Evolutionary conservation across 2,888 invertebrate species (phyloP).

Genomic region (Papilio demoleus): DNA sequence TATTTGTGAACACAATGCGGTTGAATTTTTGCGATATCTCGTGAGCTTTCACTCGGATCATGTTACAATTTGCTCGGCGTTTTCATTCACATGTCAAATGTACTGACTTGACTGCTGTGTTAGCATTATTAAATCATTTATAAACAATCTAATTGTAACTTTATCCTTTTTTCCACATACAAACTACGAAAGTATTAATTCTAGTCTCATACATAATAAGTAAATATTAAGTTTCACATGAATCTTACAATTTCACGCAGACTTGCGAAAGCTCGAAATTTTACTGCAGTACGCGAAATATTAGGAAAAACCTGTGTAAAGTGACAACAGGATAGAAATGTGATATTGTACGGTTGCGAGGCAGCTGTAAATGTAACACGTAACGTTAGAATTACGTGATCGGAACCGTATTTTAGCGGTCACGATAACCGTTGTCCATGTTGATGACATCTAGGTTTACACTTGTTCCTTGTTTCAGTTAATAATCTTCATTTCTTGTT

Average conservation of each 20-base stretch:
- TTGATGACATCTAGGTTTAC: background rate
- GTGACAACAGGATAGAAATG: conserved; percentile 28
- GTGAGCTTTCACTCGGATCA: conserved; percentile 66
- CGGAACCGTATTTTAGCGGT: conserved; percentile 19
- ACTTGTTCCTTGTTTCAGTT: background rate
- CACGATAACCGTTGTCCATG: background rate
- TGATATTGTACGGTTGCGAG: conserved; percentile 18
- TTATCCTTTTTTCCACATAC: background rate
- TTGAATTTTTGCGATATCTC: conserved; percentile 68
- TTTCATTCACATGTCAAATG: conserved; percentile 45
- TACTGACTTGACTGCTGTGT: conserved; percentile 13
- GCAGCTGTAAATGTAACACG: conserved; percentile 8
- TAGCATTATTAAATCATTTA: background rate
- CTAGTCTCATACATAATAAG: background rate
- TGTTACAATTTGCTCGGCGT: conserved; percentile 48
- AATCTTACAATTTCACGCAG: conserved; percentile 23
- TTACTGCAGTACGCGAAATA: conserved; percentile 34
- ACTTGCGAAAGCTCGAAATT: conserved; percentile 34
- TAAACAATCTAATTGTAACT: background rate
- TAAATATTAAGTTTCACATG: conserved; percentile 14
- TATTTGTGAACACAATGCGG: conserved; percentile 72
- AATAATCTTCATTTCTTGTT: background rate
- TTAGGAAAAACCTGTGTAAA: conserved; percentile 26
- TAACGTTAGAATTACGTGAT: conserved; percentile 17
- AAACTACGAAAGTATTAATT: background rate